Conservation (phyloP, 1,140 invertebrate species). For the Cyphomyrmex costatus region DNA sequence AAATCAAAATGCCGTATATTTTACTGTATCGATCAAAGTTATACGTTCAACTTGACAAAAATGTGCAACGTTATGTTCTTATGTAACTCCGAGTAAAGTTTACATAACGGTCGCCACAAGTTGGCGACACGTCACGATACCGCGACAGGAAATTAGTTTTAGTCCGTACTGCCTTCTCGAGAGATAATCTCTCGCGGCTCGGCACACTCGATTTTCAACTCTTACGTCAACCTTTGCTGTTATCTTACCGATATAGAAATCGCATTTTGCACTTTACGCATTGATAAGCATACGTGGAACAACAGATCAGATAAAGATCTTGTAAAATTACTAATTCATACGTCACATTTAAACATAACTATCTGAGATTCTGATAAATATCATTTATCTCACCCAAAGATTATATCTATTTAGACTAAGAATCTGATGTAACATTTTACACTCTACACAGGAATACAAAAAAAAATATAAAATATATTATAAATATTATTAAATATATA, state of each 20-base stretch:
- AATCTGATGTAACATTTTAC: not conserved
- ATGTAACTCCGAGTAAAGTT: constrained; percentile 53
- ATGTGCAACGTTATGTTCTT: constrained; percentile 43
- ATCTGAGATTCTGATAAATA: not conserved
- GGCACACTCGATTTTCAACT: constrained; percentile 30
- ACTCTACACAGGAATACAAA: not conserved
- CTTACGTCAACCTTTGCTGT: constrained; percentile 19
- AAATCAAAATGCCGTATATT: constrained; percentile 55
- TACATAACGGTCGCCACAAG: constrained; percentile 51
- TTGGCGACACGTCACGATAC: constrained; percentile 55
- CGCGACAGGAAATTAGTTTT: constrained; percentile 56
- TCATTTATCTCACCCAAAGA: constrained; percentile 26
- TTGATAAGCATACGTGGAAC: constrained; percentile 16
- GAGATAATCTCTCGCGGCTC: constrained; percentile 34
- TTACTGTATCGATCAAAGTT: constrained; percentile 35
- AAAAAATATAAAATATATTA: no score
- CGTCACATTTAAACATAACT: not conserved
- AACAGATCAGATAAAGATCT: constrained; percentile 23
- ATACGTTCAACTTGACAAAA: constrained; percentile 13
- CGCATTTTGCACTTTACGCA: constrained; percentile 40
- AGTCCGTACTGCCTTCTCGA: not conserved
- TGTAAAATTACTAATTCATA: not conserved
- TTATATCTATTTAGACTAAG: not conserved
- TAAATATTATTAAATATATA: no score
- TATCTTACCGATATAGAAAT: constrained; percentile 44